These are phyloP conservation scores for Tiphia femorata DNA, from an alignment of 2,888 invertebrate species.

Conservation along the genomic window DNA sequence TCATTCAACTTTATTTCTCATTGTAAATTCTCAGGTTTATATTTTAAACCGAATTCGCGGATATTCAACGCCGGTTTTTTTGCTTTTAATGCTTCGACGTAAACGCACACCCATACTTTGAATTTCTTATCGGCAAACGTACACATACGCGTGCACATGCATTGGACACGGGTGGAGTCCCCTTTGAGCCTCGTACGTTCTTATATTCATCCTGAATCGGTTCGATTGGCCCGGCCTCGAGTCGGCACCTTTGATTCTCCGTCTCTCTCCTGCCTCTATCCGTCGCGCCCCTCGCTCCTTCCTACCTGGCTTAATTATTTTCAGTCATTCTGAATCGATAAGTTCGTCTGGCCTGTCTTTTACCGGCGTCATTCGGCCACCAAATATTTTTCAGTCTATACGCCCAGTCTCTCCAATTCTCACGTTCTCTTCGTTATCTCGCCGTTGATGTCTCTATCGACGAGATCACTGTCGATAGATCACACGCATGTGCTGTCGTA, in stretches of 20 bases:
- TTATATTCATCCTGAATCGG: too few species aligned
- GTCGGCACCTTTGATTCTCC: background rate
- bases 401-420: slow-evolving; percentile 29
- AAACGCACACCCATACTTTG: too few species aligned
- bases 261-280: background rate
- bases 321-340: slow-evolving; percentile 54
- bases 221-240: too few species aligned
- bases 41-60: too few species aligned
- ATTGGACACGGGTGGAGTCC: too few species aligned
- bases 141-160: too few species aligned
- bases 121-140: too few species aligned
- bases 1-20: too few species aligned
- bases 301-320: slow-evolving; percentile 58
- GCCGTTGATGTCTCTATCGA: slow-evolving; percentile 29
- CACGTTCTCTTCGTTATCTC: slow-evolving; percentile 39
- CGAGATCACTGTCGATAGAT: slow-evolving; percentile 16
- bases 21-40: too few species aligned
- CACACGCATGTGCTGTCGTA: background rate
- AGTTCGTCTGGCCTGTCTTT: slow-evolving; percentile 46
- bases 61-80: too few species aligned
- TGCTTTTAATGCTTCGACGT: too few species aligned
- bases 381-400: slow-evolving; percentile 29
- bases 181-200: too few species aligned
- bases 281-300: slow-evolving; percentile 46
- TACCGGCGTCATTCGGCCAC: slow-evolving; percentile 19